Base-by-base conservation (phyloP, 1,140 invertebrate genomes). In the Medauroidea extradentata region DNA sequence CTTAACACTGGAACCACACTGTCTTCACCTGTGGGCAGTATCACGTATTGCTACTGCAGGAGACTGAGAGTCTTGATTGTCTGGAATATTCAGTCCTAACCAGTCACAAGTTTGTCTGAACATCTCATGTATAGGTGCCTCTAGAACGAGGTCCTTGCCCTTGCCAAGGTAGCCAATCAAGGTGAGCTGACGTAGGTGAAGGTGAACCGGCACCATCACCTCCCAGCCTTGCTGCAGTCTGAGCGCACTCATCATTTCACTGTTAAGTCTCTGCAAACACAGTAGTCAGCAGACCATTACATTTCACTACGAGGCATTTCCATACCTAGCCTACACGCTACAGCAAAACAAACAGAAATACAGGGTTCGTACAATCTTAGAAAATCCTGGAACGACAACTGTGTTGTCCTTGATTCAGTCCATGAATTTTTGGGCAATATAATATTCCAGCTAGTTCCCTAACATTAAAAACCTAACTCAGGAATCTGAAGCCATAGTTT, bases 41-140 rank as follows among this genome's bases (percentile, higher is more conserved):
- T 34, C 29, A 34, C 29, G 29, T 11, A 11, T 7, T 34, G 29
- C 4, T 7, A 34, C 29, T 4, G 29, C 11, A 4, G 5, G 29
- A 11, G 29, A 34, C 29, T 34, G 29, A 7, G 11, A 34, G 29
- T 41, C 43, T 50, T 2, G 21, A 54, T 53, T 14, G 44, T 51
- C 16, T 11, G 58, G 16, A 57, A 53, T 42, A 54, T 65, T 62
- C 16, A 67, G 62, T 5, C 61, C 46, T 41, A 73, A 41, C 57
- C 49, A 63, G 23, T 66, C 27, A 43, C 70, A 77, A 4, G 75
- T 78, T 71, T 73, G 79, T 39, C 67, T 41, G 58, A 78, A 79
- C 49, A 65, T 59, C n/a, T 64, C 60, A 16, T 61, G 65, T n/a
- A 71, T 57, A 9, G 74, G 71, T 46, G 77, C 77, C 43, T 65